Percentiles rank a stretch among this genome's conserved stretches.
phyloP scores from a whole-genome alignment of 2,888 invertebrate species.

The Drosophila cognata region DNA sequence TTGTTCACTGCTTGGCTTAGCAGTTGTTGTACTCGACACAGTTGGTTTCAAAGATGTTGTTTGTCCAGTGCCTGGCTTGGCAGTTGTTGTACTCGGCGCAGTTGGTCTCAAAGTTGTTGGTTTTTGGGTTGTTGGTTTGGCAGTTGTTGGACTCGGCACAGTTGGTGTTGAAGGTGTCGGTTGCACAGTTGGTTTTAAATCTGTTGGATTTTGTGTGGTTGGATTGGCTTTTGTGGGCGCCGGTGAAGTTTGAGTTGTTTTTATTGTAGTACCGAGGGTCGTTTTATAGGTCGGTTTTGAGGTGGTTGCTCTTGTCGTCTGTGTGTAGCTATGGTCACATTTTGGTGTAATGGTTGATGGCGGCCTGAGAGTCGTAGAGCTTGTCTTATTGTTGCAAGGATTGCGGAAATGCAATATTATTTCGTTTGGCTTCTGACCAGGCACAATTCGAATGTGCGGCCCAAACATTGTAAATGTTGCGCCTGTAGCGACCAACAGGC shows the following conservation, averaged over 20 bases:
- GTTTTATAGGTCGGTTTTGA: conserved; percentile 1
- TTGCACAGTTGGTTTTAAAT: neutral
- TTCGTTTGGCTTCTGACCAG: conserved; percentile 60
- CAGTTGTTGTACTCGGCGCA: neutral
- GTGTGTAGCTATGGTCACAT: conserved; percentile 39
- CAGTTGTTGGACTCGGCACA: neutral
- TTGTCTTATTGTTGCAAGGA: conserved; percentile 66
- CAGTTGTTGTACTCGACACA: neutral
- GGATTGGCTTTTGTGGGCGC: neutral
- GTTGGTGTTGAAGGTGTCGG: neutral
- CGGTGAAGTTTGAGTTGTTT: neutral
- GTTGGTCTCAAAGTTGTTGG: neutral
- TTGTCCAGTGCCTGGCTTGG: neutral
- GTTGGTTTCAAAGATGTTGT: neutral
- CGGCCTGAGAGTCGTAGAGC: conserved; percentile 57
- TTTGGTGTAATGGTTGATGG: conserved; percentile 48
- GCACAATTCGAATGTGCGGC: conserved; percentile 60
- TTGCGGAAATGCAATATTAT: conserved; percentile 67
- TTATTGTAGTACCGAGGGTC: neutral
- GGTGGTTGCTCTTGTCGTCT: conserved; percentile 10
- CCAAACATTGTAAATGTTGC: conserved; percentile 65
- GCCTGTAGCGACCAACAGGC: conserved; percentile 54
- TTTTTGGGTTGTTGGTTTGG: no score
- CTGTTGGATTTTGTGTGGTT: neutral
- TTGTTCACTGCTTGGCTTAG: fast-evolving